These are phyloP conservation scores for Urocitellus parryii DNA, from an alignment of 2,113 vertebrate genomes.

Conservation along the genomic window DNA sequence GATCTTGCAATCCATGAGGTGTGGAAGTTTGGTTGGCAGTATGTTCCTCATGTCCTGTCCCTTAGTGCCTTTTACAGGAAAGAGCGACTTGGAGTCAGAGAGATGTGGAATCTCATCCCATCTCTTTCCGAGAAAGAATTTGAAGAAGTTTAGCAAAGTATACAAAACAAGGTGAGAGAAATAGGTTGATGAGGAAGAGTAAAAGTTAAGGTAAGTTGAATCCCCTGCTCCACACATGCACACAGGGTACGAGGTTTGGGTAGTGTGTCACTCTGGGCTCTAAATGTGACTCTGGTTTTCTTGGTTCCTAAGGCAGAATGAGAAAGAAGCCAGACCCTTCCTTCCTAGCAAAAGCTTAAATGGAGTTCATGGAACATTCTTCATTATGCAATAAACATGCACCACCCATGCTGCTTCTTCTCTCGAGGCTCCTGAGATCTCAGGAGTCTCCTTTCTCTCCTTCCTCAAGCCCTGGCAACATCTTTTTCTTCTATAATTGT, in stretches of 20 bases:
- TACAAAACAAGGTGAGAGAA: background rate
- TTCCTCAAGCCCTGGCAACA: background rate
- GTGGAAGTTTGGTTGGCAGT: background rate
- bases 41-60: background rate
- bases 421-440: background rate
- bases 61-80: background rate
- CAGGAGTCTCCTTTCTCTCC: background rate
- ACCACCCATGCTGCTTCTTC: background rate
- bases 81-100: background rate
- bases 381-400: background rate
- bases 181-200: background rate
- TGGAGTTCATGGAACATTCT: constrained; percentile 20
- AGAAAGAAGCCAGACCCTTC: background rate
- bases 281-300: constrained; percentile 5
- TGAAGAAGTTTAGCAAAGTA: constrained; percentile 24
- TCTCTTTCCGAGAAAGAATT: background rate
- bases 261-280: background rate
- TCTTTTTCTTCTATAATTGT: constrained; percentile 39
- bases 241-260: background rate
- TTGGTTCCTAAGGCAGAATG: background rate
- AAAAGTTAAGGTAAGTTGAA: background rate
- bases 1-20: background rate
- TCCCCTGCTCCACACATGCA: background rate
- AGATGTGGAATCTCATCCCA: background rate
- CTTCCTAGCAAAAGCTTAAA: constrained; percentile 2